Evolutionary conservation across 2,113 vertebrate genomes (phyloP), one percentile per base, ranked within the genome.

Genomic region (Naja naja): DNA sequence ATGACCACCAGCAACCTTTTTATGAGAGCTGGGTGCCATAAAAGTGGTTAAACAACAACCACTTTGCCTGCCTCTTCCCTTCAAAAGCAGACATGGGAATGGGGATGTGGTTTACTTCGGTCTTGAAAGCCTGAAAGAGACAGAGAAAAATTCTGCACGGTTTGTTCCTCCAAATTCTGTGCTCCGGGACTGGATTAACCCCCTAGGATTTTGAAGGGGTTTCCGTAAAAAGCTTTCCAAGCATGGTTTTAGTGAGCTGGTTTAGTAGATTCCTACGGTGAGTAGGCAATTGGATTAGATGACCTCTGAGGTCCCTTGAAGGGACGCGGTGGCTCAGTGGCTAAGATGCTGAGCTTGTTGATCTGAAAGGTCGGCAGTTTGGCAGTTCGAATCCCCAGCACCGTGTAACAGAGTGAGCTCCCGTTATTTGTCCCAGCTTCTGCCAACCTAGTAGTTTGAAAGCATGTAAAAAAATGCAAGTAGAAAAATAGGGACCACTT

Each of bases 1-100:
- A 88, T 96, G 95, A 95, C 96, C 95, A 97, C 4, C 96, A 95
- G 20, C 94, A 91, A 95, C 94, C 94, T 95, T 95, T 96, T 96
- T 94, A 96, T 45, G 89, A 93, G 0, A 0, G 85, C 90, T 11
- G 95, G 92, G 89, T 91, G 94, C 91, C 92, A 95, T 43, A 0
- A 60, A 94, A 94, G 56, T 93, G 90, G 95, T 94, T 93, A 93
- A 64, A 95, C 91, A 89, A 91, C 81, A 92, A 96, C 34, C 69
- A 92, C 95, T 95, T 95, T 93, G 64, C 90, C 94, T 95, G 95
- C 93, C 95, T 94, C 93, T 94, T 81, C 88, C 87, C 95, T 95
- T 95, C 85, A 93, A 22, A 94, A 96, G 85, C 69, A 92, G 85
- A 49, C 58, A 54, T 90, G 91, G 86, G 93, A 96, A 95, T 1